These are phyloP conservation scores for Chelonus formosanus DNA, from an alignment of 2,888 invertebrate species.

Conservation along the genomic window DNA sequence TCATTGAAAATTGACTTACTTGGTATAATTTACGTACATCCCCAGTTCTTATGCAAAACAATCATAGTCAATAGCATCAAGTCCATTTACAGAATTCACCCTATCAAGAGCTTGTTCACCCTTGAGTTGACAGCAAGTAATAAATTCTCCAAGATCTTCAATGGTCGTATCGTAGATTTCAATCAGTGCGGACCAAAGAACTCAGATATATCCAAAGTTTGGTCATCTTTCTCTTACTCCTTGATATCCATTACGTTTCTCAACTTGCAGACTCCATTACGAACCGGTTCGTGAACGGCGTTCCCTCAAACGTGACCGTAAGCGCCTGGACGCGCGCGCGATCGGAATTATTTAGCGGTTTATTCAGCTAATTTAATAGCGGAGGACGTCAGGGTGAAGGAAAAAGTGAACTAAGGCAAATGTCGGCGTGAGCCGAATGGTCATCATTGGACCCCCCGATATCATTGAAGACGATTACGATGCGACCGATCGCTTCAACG, in stretches of 20 bases:
- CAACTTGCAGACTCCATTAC: constrained; percentile 1
- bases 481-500: constrained; percentile 52
- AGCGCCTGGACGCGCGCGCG: constrained; percentile 33
- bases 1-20: not conserved
- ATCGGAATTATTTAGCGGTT: constrained; percentile 48
- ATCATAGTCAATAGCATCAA: not conserved
- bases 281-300: constrained; percentile 46
- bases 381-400: constrained; percentile 24
- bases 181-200: constrained; percentile 1
- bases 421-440: constrained; percentile 32
- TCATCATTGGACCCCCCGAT: constrained; percentile 33
- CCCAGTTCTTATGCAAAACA: constrained; percentile 3
- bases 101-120: constrained; percentile 16
- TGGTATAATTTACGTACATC: not conserved
- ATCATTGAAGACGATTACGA: constrained; percentile 55
- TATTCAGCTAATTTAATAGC: constrained; percentile 50
- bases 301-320: constrained; percentile 41
- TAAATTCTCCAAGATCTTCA: constrained; percentile 7
- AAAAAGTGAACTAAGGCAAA: constrained; percentile 28
- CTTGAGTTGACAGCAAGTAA: constrained; percentile 6
- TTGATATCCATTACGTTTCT: constrained; percentile 15
- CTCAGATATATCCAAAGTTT: too few species aligned
- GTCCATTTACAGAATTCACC: constrained; percentile 16
- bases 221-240: not conserved
- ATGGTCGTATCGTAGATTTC: constrained; percentile 18